Conservation (phyloP, 2,113 vertebrate genomes). For the Halichoerus grypus region DNA sequence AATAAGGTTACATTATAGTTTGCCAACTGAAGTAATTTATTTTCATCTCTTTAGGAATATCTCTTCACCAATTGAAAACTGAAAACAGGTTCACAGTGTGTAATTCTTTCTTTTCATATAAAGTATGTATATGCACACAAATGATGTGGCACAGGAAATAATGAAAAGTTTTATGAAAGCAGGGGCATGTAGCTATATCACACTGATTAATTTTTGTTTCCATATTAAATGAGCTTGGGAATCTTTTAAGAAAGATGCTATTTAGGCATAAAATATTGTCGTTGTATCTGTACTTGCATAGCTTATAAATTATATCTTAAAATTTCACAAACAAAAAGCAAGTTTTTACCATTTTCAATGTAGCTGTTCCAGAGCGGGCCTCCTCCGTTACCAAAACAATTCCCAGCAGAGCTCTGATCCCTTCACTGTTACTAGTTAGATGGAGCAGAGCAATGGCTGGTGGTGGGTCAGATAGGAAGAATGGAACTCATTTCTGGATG, state of each 20-base stretch:
- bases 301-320: conserved; percentile 67
- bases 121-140: neutral
- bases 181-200: neutral
- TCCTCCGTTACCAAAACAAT: neutral
- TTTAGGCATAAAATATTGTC: conserved; percentile 67
- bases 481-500: neutral
- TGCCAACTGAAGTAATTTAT: conserved; percentile 50
- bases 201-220: conserved; percentile 52
- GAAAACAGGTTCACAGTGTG: neutral
- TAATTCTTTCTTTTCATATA: neutral
- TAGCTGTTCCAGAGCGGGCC: neutral
- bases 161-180: neutral
- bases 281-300: neutral
- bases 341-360: conserved; percentile 68
- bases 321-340: conserved; percentile 66
- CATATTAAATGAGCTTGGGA: conserved; percentile 36
- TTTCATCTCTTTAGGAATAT: conserved; percentile 5
- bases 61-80: neutral
- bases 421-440: neutral
- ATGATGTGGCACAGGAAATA: neutral
- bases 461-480: conserved; percentile 39
- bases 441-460: neutral
- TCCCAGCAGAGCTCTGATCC: conserved; percentile 14
- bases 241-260: conserved; percentile 64
- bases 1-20: conserved; percentile 10